Evolutionary conservation across 2,113 vertebrate genomes (phyloP).

Genomic region (Hymenochirus boettgeri): DNA sequence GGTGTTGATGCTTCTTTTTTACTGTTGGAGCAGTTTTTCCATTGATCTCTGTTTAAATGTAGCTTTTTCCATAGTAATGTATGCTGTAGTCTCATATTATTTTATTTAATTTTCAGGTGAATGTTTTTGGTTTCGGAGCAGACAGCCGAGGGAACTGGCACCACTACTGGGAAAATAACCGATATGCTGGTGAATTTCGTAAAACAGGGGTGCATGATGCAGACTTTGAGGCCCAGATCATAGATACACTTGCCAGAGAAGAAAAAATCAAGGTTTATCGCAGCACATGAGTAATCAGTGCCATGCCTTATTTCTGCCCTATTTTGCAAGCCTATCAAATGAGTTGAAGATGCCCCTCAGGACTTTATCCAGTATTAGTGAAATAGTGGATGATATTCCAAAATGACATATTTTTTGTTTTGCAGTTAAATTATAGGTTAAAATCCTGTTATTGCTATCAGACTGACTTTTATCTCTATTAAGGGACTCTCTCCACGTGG

Average conservation of each 20-base stretch:
- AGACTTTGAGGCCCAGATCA: conserved; percentile 91
- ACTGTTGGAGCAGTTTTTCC: too few species aligned
- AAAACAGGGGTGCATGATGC: conserved; percentile 95
- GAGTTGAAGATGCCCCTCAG: not conserved
- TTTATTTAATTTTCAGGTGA: conserved; percentile 70
- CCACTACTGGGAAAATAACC: conserved; percentile 98
- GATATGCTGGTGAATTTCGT: conserved; percentile 91
- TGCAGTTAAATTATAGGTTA: too few species aligned
- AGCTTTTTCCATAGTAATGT: too few species aligned
- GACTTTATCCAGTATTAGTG: not conserved
- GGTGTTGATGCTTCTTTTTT: too few species aligned
- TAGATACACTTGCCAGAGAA: conserved; percentile 79
- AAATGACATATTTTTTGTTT: too few species aligned
- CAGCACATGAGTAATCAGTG: conserved; percentile 71
- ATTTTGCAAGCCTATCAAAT: not conserved
- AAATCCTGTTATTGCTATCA: too few species aligned
- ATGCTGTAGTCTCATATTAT: too few species aligned
- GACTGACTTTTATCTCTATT: too few species aligned
- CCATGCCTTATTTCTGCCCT: rapidly evolving
- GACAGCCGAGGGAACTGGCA: conserved; percentile 96
- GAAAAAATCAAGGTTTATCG: conserved; percentile 89
- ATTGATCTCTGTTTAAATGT: too few species aligned
- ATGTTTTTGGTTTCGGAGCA: conserved; percentile 92
- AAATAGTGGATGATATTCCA: not conserved
- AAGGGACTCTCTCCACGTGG: too few species aligned